Evolutionary conservation across 2,113 vertebrate genomes (phyloP).

Genomic region (Scopus umbretta): DNA sequence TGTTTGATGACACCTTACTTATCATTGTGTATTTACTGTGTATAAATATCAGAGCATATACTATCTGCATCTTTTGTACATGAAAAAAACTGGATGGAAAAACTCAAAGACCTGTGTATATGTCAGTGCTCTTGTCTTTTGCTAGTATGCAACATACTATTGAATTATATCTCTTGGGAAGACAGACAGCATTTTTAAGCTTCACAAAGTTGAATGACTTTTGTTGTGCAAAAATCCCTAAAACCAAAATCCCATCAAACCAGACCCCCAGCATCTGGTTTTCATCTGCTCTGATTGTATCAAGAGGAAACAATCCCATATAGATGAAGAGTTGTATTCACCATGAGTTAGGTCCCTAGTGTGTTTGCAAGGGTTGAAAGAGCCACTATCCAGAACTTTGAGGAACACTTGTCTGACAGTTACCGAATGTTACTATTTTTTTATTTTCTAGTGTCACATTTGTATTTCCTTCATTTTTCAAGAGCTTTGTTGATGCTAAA

Average conservation of each 20-base stretch:
- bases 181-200: slow-evolving; percentile 9
- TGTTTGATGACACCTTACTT: neutral
- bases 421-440: neutral
- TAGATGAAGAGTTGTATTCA: slow-evolving; percentile 36
- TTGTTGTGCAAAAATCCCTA: slow-evolving; percentile 28
- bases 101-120: neutral
- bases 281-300: slow-evolving; percentile 49
- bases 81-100: neutral
- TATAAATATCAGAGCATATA: neutral
- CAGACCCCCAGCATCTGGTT: slow-evolving; percentile 45
- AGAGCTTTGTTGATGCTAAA: neutral
- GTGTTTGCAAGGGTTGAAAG: slow-evolving; percentile 13
- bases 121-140: neutral
- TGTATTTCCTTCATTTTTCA: neutral
- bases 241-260: slow-evolving; percentile 31
- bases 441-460: neutral
- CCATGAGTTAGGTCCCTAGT: neutral
- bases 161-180: slow-evolving; percentile 24
- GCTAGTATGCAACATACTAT: neutral
- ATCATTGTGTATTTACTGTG: neutral
- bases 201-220: slow-evolving; percentile 27
- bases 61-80: neutral
- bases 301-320: slow-evolving; percentile 38
- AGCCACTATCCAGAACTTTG: neutral
- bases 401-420: neutral